Base-by-base conservation (phyloP, 2,113 vertebrate species). In the Dendropsophus ebraccatus region DNA sequence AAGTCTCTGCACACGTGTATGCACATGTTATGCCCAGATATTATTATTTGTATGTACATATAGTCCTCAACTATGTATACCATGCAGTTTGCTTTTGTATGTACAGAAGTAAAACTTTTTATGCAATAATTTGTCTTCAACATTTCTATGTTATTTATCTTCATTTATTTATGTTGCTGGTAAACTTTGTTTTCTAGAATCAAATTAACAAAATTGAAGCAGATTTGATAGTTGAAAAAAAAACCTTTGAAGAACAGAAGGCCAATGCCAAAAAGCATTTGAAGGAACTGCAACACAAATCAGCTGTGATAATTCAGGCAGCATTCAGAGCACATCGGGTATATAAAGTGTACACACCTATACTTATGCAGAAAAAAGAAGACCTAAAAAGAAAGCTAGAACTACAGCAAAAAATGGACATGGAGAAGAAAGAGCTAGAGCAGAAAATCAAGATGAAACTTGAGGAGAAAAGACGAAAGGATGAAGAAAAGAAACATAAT, bases 281-380 rank as follows among this genome's bases (percentile, higher is more conserved):
- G 82, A 73, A 89, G 83, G 87, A 94, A 80, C 49, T 90, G 16
- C 73, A 47, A 21, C 85, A 90, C 89, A 84, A 21, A 83, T 95
- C 96, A 74, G 95, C 94, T 74, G 84, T 92, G 72, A 94, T 90
- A 92, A 94, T 97, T 74, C 96, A 97, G 91, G 90, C 95, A 87
- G 91, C 77, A 62, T 91, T 95, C 83, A 92, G 92, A 91, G 91
- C 92, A 75, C 92, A 92, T 82, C 45, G 91, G 82, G 88, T 88
- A 1, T 91, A 50, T 65, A 92, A 85, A 89, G 92, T 91, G 88
- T 94, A 92, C 17, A 45, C 73, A 65, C 88, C 89, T 1, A 76
- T 94, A 50, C 89, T 96, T 88, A 93, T 86, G 83, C 90, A 92
- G 87, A 75, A 77, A 90, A 87, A 88, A 87, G 88, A 93, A 86